Evolutionary conservation across 1,140 invertebrate genomes (phyloP), one percentile per base, ranked within the genome.

Genomic region (Pachyrhynchus sulphureomaculatus): DNA sequence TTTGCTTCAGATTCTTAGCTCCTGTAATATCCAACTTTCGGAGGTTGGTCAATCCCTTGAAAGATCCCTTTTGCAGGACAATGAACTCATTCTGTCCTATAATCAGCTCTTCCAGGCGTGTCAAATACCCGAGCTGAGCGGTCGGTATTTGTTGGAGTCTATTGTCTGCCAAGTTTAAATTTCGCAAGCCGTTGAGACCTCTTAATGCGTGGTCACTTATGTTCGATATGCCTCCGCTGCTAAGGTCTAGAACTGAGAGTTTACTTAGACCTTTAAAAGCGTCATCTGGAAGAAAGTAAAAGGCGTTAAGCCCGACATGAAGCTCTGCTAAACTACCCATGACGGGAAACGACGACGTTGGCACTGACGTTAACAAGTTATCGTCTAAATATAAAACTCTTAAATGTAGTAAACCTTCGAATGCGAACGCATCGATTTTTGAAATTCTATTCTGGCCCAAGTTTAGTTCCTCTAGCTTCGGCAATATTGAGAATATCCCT

Each of bases 391-490:
- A 89, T 0, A 96, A 78, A 0, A 90, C 87, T 45, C 90, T 79
- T 23, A 96, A 80, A 1, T 87, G 84, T 0, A 80, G 77, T 13
- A 96, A 74, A 1, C 90, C 91, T 41, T 86, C 83, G 69, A 96
- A 92, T 1, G 92, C 89, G 53, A 82, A 83, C 0, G 85, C 81
- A 68, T 92, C 89, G 10, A 96, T 87, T 67, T 83, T 83, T 10
- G 87, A 86, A 70, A 96, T 91, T 61, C 89, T 84, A 74, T 96
- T 96, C 71, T 91, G 84, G 0, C 91, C 91, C 9, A 96, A 79
- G 77, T 96, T 92, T 9, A 96, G 78, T 72, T 93, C 89, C 69
- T 92, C 89, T 34, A 96, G 78, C 66, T 86, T 87, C 0, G 82
- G 82, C 58, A 95, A 77, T 4, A 86, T 84, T 0, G 83, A 79